A percentile compares a stretch with the other conserved stretches of the same genome.
These are phyloP conservation scores for Tetragonula carbonaria DNA, from an alignment of 2,888 invertebrate genomes.

Conservation along the genomic window DNA sequence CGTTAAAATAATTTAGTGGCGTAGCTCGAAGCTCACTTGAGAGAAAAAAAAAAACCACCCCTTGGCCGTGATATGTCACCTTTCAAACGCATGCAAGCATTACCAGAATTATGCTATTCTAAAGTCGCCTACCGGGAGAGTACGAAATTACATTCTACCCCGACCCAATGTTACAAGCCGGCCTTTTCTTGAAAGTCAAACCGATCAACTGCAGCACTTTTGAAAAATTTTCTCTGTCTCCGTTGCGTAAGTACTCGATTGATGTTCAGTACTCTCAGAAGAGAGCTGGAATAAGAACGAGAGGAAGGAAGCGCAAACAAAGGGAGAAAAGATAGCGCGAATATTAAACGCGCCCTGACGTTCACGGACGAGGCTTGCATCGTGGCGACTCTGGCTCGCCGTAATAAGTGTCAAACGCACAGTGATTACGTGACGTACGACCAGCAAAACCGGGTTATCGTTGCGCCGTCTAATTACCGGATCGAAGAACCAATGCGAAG, in stretches of 20 bases:
- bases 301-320: background rate
- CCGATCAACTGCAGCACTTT: too few species aligned
- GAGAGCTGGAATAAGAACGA: background rate
- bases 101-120: too few species aligned
- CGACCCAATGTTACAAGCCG: too few species aligned
- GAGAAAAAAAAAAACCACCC: too few species aligned
- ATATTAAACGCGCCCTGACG: constrained; percentile 39
- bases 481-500: constrained; percentile 46
- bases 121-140: too few species aligned
- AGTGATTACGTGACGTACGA: constrained; percentile 62
- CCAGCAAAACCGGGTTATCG: constrained; percentile 24
- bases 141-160: too few species aligned
- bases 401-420: constrained; percentile 61
- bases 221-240: background rate
- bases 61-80: too few species aligned
- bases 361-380: too few species aligned
- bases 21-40: too few species aligned
- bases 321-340: constrained; percentile 32
- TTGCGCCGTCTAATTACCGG: constrained; percentile 53
- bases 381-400: constrained; percentile 38
- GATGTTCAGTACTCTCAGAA: background rate
- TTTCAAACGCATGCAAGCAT: too few species aligned
- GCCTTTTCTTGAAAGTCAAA: too few species aligned
- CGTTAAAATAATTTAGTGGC: too few species aligned
- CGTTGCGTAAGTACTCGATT: background rate